phyloP scores from a whole-genome alignment of 2,797 vertebrate genomes.

The Acipenser oxyrinchus region DNA sequence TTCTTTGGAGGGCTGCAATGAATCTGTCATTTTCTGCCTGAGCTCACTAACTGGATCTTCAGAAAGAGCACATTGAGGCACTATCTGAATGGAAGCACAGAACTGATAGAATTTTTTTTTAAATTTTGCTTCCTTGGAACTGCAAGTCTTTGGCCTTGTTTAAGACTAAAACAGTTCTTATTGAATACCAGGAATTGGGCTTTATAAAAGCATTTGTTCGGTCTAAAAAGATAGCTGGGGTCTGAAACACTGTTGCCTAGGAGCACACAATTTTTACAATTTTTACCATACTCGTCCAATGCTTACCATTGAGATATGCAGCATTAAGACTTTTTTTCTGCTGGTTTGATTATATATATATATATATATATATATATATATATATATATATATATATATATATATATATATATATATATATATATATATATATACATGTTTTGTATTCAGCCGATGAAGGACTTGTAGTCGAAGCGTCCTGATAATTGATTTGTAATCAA shows the following conservation, averaged over 20 bases:
- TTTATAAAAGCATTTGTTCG: too few species aligned
- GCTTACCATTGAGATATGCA: too few species aligned
- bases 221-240: background rate
- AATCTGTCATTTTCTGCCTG: conserved; percentile 16
- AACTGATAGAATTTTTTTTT: conserved; percentile 10
- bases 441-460: too few species aligned
- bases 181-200: conserved; percentile 10
- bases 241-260: background rate
- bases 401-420: too few species aligned
- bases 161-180: conserved; percentile 9
- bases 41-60: conserved; percentile 13
- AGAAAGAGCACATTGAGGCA: conserved; percentile 13
- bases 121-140: conserved; percentile 10
- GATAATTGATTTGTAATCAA: too few species aligned
- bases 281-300: too few species aligned
- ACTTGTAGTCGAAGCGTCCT: too few species aligned
- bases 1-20: conserved; percentile 14
- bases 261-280: background rate
- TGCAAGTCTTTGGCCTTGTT: background rate
- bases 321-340: too few species aligned
- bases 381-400: too few species aligned
- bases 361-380: too few species aligned
- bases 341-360: too few species aligned
- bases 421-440: too few species aligned
- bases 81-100: conserved; percentile 13